Conservation (phyloP, 2,113 vertebrate genomes). For the Balaeniceps rex region DNA sequence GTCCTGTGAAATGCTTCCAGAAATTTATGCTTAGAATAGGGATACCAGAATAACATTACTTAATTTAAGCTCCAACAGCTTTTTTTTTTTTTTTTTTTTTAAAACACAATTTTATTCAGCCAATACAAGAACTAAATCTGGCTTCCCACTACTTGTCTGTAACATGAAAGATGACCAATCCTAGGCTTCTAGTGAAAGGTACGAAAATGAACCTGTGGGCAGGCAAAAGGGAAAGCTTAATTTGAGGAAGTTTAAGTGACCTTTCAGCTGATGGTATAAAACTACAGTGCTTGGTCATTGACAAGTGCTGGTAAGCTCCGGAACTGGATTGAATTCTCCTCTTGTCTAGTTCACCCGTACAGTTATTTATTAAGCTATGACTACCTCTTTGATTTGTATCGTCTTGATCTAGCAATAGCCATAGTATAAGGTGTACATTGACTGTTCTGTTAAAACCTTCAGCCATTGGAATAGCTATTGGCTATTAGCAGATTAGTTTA, state of each 20-base stretch:
- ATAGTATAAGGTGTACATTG: background rate
- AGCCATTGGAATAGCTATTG: background rate
- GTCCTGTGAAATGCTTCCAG: background rate
- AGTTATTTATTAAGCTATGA: background rate
- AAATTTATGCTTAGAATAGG: background rate
- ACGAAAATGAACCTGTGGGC: background rate
- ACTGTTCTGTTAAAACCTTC: background rate
- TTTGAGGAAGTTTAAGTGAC: background rate
- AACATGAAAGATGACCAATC: background rate
- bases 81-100: background rate
- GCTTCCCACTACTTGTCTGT: background rate
- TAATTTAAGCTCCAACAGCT: background rate
- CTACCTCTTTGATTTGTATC: background rate
- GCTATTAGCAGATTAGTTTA: background rate
- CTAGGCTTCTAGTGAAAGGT: background rate
- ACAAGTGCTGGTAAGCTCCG: background rate
- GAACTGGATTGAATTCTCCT: background rate
- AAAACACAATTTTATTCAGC: background rate
- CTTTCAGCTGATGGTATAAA: background rate
- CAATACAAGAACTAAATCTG: background rate
- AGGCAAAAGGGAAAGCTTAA: background rate
- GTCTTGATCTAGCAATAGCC: background rate
- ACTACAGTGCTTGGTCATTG: background rate
- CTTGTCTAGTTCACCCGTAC: background rate
- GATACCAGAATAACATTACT: too few species aligned